Evolutionary conservation across 1,140 invertebrate genomes (phyloP).

Genomic region (Copidosoma floridanum): DNA sequence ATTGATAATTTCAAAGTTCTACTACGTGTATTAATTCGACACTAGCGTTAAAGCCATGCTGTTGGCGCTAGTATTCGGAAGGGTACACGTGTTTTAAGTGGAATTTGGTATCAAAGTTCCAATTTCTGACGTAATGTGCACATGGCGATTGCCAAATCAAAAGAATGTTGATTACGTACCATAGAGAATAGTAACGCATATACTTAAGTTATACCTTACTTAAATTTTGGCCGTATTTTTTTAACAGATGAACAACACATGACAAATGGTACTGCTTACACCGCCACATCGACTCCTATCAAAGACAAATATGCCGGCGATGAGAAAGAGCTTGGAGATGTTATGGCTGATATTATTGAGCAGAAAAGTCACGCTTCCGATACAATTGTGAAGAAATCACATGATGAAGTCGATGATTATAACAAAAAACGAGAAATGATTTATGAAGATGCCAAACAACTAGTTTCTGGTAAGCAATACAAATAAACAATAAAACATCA

Average conservation of each 20-base stretch:
- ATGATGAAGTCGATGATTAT: slow-evolving; percentile 47
- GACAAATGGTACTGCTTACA: slow-evolving; percentile 55
- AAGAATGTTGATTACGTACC: too few relatives aligned
- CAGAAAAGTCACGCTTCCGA: slow-evolving; percentile 49
- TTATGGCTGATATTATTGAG: slow-evolving; percentile 53
- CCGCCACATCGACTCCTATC: slow-evolving; percentile 56
- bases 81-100: too few relatives aligned
- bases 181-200: too few relatives aligned
- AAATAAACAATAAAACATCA: slow-evolving; percentile 26
- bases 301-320: slow-evolving; percentile 56
- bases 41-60: too few relatives aligned
- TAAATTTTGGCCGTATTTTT: too few relatives aligned
- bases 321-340: slow-evolving; percentile 54
- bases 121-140: too few relatives aligned
- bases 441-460: slow-evolving; percentile 51
- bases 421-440: slow-evolving; percentile 50
- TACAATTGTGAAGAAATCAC: slow-evolving; percentile 48
- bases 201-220: too few relatives aligned
- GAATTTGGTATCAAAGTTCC: too few relatives aligned
- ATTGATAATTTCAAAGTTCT: too few relatives aligned
- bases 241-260: slow-evolving; percentile 55
- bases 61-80: too few relatives aligned
- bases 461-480: slow-evolving; percentile 53
- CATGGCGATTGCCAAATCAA: too few relatives aligned
- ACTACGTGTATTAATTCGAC: too few relatives aligned